These are phyloP conservation scores for Phoenicopterus ruber DNA, from an alignment of 2,113 vertebrate genomes.

Conservation along the genomic window DNA sequence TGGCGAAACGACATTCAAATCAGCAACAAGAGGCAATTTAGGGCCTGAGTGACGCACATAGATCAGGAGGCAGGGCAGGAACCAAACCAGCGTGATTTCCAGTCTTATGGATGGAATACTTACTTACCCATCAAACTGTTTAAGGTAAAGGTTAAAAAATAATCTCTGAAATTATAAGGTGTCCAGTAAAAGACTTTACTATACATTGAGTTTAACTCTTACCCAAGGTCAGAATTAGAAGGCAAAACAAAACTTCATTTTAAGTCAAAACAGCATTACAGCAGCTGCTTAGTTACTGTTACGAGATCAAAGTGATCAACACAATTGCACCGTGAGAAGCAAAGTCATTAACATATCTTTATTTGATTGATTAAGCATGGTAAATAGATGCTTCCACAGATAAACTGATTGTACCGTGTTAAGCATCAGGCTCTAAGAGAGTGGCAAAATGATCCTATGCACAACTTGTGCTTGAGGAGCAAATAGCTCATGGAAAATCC, in stretches of 20 bases:
- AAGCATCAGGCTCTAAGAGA: neutral
- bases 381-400: neutral
- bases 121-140: neutral
- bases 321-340: neutral
- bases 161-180: neutral
- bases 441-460: neutral
- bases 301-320: neutral
- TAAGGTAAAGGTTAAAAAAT: neutral
- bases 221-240: neutral
- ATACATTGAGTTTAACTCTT: neutral
- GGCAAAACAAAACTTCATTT: neutral
- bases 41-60: neutral
- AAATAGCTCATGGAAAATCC: neutral
- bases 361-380: neutral
- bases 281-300: neutral
- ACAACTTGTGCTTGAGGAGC: neutral
- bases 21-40: neutral
- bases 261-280: neutral
- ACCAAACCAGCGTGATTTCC: neutral
- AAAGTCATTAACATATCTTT: neutral
- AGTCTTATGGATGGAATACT: neutral
- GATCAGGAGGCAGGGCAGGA: neutral
- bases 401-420: neutral
- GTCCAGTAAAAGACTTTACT: neutral
- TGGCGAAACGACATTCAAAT: neutral